Evolutionary conservation across 2,888 invertebrate genomes (phyloP).

Genomic region (Drosophila borealis): DNA sequence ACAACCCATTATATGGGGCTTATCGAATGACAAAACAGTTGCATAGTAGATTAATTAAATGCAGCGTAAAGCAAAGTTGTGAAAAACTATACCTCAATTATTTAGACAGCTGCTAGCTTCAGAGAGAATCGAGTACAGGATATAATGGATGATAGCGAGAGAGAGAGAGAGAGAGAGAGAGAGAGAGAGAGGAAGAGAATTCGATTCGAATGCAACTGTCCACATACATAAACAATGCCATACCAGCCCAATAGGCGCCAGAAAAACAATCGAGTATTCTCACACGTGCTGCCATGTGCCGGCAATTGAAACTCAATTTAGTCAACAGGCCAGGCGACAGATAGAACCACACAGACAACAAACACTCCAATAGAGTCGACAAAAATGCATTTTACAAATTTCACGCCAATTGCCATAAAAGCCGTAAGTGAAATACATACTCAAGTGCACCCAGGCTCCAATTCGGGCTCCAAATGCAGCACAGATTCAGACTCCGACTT

Average conservation of each 20-base stretch:
- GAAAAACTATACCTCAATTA: conserved; percentile 54
- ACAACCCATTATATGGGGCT: conserved; percentile 18
- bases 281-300: conserved; percentile 70
- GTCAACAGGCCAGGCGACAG: conserved; percentile 57
- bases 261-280: conserved; percentile 70
- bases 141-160: not conserved
- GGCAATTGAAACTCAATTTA: conserved; percentile 78
- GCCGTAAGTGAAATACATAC: conserved; percentile 74
- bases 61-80: conserved; percentile 11
- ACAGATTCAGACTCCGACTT: conserved; percentile 27
- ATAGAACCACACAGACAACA: conserved; percentile 15
- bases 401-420: conserved; percentile 76
- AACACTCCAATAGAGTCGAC: conserved; percentile 21
- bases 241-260: conserved; percentile 38
- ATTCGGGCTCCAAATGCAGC: conserved; percentile 17
- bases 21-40: conserved; percentile 38
- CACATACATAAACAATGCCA: conserved; percentile 66
- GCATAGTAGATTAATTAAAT: conserved; percentile 56
- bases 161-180: not conserved
- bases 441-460: conserved; percentile 54
- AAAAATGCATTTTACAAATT: conserved; percentile 75
- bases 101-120: conserved; percentile 48
- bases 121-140: not conserved
- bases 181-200: not conserved
- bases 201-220: conserved; percentile 33